Evolutionary conservation across 2,888 invertebrate species (phyloP), one percentile per base, ranked within the genome.

Genomic region (Cerceris ruficornis): DNA sequence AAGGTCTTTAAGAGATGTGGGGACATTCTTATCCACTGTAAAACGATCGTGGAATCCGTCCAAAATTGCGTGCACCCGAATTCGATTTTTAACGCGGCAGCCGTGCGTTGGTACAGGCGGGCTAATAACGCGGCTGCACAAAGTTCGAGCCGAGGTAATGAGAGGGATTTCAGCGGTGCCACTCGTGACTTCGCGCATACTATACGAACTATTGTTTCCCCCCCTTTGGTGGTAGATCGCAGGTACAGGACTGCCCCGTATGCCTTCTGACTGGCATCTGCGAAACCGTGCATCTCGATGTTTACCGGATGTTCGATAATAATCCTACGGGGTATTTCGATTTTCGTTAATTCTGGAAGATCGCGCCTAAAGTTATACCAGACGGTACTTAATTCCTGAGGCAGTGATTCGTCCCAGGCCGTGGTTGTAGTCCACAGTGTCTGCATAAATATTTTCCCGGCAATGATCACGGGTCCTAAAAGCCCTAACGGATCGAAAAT

Each of bases 231-330:
- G 0, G 15, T 0, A 6, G 52, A 46, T 0, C 62, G n/a, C 0
- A 67, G 9, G 11, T 67, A 75, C 0, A 71, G 0, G 39, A 50
- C 57, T 0, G 58, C 71, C 0, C 64, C 65, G 52, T 69, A 61
- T 0, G 61, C 69, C 6, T n/a, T 13, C 49, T 49, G 11, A n/a
- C 54, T 54, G 0, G 69, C 71, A 17, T 71, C 71, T 13, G 39
- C 58, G 58, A 65, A 71, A 6, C 71, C 71, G 17, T 71, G 71
- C 2, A 65, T 15, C 17, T 65, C 28, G 2, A 58, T 14, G 7
- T n/a, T 4, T 13, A 41, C 13, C 0, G 13, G 6, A 0, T 59
- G 1, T 0, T 9, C 7, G 6, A 17, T 13, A 4, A 64, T 8
- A 0, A 39, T 6, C 0, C 7, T 2, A 8, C 62, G 62, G n/a